Evolutionary conservation across 37 sponge, comb jelly and placozoan species (phyloP), one percentile per base, ranked within the genome.

Genomic region (Spongilla lacustris): DNA sequence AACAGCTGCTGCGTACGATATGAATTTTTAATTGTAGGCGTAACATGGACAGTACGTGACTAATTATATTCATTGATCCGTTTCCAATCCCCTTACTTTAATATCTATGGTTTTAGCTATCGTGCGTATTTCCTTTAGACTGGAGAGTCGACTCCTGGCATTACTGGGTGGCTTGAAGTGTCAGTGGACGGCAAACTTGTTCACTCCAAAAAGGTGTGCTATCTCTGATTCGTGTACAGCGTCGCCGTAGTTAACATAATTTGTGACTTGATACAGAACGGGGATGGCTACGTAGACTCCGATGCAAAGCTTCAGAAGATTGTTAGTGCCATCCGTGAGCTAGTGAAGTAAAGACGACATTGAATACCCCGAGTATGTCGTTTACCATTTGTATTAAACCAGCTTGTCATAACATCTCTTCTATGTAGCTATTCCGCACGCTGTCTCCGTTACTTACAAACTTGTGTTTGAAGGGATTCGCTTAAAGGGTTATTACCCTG

Each of bases 91-190:
- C n/a, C n/a, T n/a, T n/a, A n/a, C n/a, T n/a, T n/a, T n/a, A n/a
- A n/a, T n/a, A n/a, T n/a, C n/a, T 0, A 25, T 33, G 73, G 23
- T 4, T 77, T 49, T 12, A 21, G n/a, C n/a, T n/a, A n/a, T n/a
- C 13, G 30, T 75, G 19, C 34, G 36, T 74, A 19, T 68, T 27
- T 33, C 58, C 66, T 17, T 58, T 17, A 58, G 58, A 58, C 58
- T 58, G 58, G 58, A 1, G 58, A 58, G 58, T 76, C 77, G 34
- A 94, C 95, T 26, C 87, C 90, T 23, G 83, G 83, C 29, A 76
- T 95, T 4, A 92, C 95, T 71, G 93, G 94, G 6, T 92, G 35
- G 32, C 90, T 95, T 78, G 95, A 95, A 36, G 95, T 95, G n/a
- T 35, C 76, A 24, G 94, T 94, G 3, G 74, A 37, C 5, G 95